These are phyloP conservation scores for Macroramphosus scolopax DNA, from an alignment of 2,797 vertebrate species.

Conservation along the genomic window DNA sequence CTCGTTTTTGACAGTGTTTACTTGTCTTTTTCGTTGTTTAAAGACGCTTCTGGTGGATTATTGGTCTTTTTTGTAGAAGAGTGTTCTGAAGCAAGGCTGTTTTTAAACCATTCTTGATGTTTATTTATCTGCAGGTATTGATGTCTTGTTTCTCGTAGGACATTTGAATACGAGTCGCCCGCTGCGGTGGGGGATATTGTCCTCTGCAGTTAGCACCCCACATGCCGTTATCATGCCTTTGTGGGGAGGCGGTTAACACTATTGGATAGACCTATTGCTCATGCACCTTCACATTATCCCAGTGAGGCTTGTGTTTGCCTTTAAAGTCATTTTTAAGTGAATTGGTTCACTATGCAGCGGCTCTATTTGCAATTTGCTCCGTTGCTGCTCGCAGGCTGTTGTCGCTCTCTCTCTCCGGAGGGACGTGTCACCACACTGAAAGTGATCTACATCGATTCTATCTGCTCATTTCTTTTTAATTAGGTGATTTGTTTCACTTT, in stretches of 20 bases:
- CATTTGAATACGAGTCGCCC: constrained; percentile 51
- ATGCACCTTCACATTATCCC: constrained; percentile 6
- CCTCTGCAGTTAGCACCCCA: constrained; percentile 44
- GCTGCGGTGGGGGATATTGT: constrained; percentile 52
- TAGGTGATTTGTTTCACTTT: constrained; percentile 74
- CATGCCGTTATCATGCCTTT: constrained; percentile 47
- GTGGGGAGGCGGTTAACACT: constrained; percentile 43
- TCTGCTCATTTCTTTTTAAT: constrained; percentile 77
- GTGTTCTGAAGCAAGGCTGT: constrained; percentile 34
- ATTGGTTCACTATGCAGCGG: constrained; percentile 11
- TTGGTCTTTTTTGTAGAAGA: constrained; percentile 28
- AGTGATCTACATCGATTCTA: constrained; percentile 71
- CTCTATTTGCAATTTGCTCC: constrained; percentile 34
- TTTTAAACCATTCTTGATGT: constrained; percentile 45
- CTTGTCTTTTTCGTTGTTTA: constrained; percentile 25
- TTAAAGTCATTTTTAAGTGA: constrained; percentile 24
- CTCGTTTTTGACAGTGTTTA: constrained; percentile 38
- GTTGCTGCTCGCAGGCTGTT: constrained; percentile 51
- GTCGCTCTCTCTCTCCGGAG: constrained; percentile 59
- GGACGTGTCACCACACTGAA: constrained; percentile 61
- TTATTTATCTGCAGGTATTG: constrained; percentile 42
- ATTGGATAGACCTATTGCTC: constrained; percentile 37
- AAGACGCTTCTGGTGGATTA: constrained; percentile 15
- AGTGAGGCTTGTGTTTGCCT: not conserved
- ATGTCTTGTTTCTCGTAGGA: constrained; percentile 41